A percentile compares a stretch with the other conserved stretches of the same genome.
These are phyloP conservation scores for Rostratula benghalensis DNA, from an alignment of 2,113 vertebrate genomes.

Conservation along the genomic window DNA sequence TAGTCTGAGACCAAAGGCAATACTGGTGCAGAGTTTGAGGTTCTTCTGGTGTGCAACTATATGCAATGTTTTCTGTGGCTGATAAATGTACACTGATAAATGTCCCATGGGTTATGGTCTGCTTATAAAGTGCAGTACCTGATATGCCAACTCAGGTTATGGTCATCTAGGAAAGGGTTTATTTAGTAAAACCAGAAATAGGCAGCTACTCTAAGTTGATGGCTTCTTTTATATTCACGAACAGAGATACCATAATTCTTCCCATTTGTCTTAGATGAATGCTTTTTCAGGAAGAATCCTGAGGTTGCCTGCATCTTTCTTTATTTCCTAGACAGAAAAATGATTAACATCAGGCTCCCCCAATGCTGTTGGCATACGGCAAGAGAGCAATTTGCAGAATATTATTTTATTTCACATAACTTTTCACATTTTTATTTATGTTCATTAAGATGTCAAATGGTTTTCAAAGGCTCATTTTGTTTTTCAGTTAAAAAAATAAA, in stretches of 20 bases:
- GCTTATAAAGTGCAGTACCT: neutral
- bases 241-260: neutral
- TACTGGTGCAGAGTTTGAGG: neutral
- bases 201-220: neutral
- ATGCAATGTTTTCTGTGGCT: neutral
- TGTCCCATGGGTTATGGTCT: neutral
- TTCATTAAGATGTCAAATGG: neutral
- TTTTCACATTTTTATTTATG: neutral
- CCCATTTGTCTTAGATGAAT: neutral
- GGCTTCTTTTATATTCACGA: neutral
- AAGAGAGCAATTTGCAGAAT: neutral
- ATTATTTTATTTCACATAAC: slow-evolving; percentile 1
- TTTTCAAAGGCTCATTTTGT: slow-evolving; percentile 3
- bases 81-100: neutral
- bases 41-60: neutral
- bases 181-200: neutral
- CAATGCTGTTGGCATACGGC: neutral
- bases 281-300: neutral
- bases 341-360: neutral
- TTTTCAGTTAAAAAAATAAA: neutral
- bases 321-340: neutral
- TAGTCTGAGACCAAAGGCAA: neutral
- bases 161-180: neutral
- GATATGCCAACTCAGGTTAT: neutral
- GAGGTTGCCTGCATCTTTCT: neutral